Evolutionary conservation across 2,113 vertebrate species (phyloP).

Genomic region (Albula glossodonta): DNA sequence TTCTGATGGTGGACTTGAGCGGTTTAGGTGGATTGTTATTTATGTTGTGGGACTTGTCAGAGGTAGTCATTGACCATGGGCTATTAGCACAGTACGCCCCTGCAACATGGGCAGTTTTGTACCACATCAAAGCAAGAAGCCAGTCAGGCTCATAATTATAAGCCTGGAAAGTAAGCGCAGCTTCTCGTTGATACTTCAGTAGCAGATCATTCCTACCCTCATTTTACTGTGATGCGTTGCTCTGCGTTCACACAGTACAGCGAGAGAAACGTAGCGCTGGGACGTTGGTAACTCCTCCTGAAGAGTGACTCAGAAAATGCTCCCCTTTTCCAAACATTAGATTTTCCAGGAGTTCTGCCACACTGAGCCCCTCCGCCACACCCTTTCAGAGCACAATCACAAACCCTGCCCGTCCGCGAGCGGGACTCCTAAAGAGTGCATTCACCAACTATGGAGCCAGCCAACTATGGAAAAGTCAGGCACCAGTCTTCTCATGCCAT

Average conservation of each 20-base stretch:
- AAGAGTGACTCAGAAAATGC: neutral
- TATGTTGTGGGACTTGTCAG: too few relatives aligned
- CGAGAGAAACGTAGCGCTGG: neutral
- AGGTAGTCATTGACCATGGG: too few relatives aligned
- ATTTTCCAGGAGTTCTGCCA: neutral
- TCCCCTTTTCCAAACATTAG: neutral
- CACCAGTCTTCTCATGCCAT: too few relatives aligned
- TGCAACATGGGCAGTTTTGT: too few relatives aligned
- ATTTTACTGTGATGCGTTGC: neutral
- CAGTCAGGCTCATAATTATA: too few relatives aligned
- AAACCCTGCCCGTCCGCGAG: neutral
- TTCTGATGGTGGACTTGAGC: too few relatives aligned
- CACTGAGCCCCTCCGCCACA: neutral
- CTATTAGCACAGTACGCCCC: too few relatives aligned
- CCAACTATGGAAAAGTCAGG: too few relatives aligned
- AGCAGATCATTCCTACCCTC: neutral
- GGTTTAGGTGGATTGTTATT: too few relatives aligned
- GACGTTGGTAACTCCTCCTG: neutral
- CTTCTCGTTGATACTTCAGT: too few relatives aligned
- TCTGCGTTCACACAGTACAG: neutral
- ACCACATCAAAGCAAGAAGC: too few relatives aligned
- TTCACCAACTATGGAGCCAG: neutral
- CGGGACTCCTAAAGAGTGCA: neutral
- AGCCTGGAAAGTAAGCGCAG: too few relatives aligned
- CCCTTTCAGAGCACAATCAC: neutral